Percentiles rank a stretch among this genome's conserved stretches.
phyloP scores from a whole-genome alignment of 2,888 invertebrate species.

The Cryptocephalus primarius region DNA sequence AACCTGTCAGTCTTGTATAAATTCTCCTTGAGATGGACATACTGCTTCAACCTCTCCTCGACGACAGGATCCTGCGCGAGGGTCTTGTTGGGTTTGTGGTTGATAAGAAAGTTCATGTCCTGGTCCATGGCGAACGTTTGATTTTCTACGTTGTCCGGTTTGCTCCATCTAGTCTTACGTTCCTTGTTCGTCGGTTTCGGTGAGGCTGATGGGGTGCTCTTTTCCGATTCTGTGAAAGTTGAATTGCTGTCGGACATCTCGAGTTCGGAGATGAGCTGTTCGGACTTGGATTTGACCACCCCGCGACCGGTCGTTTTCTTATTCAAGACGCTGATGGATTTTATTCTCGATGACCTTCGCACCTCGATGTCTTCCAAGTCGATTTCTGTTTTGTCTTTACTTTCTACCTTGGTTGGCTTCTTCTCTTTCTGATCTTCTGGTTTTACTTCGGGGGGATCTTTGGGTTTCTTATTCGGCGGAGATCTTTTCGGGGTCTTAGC shows the following conservation, averaged over 20 bases:
- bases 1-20: slow-evolving; percentile 75
- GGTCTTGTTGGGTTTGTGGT: slow-evolving; percentile 44
- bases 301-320: slow-evolving; percentile 55
- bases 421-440: not conserved
- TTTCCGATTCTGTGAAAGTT: slow-evolving; percentile 19
- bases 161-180: slow-evolving; percentile 11
- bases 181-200: slow-evolving; percentile 12
- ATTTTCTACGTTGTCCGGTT: slow-evolving; percentile 1
- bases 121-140: slow-evolving; percentile 2
- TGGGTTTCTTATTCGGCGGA: not conserved
- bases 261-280: slow-evolving; percentile 35
- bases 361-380: slow-evolving; percentile 32
- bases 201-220: slow-evolving; percentile 13
- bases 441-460: not conserved
- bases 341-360: slow-evolving; percentile 63
- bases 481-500: slow-evolving; percentile 3
- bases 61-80: slow-evolving; percentile 34
- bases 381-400: slow-evolving; percentile 7
- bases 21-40: slow-evolving; percentile 74
- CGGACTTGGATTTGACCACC: slow-evolving; percentile 42
- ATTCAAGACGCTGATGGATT: slow-evolving; percentile 60
- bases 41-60: slow-evolving; percentile 57
- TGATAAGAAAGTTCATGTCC: slow-evolving; percentile 26
- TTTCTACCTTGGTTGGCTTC: not conserved
- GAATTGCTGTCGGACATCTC: slow-evolving; percentile 47